Base-by-base conservation (phyloP, 2,888 invertebrate species). In the Molanna angustata region DNA sequence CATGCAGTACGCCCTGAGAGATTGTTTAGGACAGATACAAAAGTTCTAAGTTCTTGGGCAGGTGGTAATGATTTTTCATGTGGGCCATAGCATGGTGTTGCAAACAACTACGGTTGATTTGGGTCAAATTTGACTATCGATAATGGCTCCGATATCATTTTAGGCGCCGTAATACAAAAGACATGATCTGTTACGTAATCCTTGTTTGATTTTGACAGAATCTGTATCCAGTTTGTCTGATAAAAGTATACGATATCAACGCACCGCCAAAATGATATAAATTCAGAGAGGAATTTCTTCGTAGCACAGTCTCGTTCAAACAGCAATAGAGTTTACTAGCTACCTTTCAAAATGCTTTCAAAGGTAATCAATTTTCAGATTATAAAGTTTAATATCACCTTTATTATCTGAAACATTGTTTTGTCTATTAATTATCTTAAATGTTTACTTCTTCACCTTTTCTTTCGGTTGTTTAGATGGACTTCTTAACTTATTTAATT, bases 321-420 rank as follows among this genome's bases (percentile, higher is more conserved):
- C 32, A 37, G 20, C 43, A 41, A 39, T 32, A 41, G 20, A 31
- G 47, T 21, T 16, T 14, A 37, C 35, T 20, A 13, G 17, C 14
- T n/a, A n/a, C n/a, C 13, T 46, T 18, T 21, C 31, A 54, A 18
- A 31, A 57, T 57, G 57, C 44, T 54, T 47, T 47, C 45, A 20
- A 57, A 57, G 57, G 57, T 57, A 53, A 14, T 16, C 9, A 22
- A 47, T 52, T 22, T n/a, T n/a, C n/a, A n/a, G n/a, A n/a, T n/a
- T n/a, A n/a, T n/a, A n/a, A n/a, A n/a, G n/a, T n/a, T n/a, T n/a
- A n/a, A n/a, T n/a, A n/a, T n/a, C n/a, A n/a, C n/a, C n/a, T n/a
- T n/a, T n/a, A n/a, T n/a, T n/a, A n/a, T n/a, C n/a, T n/a, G n/a
- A n/a, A n/a, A n/a, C n/a, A n/a, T n/a, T n/a, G n/a, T n/a, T n/a